phyloP scores from a whole-genome alignment of 2,113 vertebrate genomes.

The Spea multiplicata region DNA sequence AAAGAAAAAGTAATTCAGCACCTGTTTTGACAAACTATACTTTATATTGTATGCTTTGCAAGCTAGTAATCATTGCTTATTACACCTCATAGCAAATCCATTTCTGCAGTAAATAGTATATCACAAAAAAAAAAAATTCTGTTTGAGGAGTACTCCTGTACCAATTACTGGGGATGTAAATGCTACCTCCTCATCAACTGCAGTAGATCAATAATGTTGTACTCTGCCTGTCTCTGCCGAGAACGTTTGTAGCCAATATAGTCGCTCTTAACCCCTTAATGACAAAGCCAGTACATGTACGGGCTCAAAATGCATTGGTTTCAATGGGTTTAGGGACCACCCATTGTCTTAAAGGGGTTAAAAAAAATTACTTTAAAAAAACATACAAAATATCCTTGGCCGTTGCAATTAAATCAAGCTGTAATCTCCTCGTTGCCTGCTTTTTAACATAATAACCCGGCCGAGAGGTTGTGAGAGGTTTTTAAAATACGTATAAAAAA shows the following conservation, averaged over 20 bases:
- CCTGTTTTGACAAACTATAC: no score
- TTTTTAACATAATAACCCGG: conserved; percentile 17
- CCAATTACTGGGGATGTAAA: conserved; percentile 8
- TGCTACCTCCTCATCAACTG: neutral
- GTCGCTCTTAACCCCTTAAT: conserved; percentile 12
- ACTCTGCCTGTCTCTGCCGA: neutral
- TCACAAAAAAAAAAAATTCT: neutral
- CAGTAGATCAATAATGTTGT: conserved; percentile 15
- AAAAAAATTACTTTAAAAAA: conserved; percentile 42
- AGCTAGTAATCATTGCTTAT: no score
- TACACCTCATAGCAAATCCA: neutral
- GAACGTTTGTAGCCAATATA: conserved; percentile 20
- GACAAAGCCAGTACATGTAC: no score
- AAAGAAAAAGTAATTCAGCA: no score
- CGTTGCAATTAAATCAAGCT: conserved; percentile 13
- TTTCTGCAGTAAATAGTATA: neutral
- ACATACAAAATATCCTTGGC: conserved; percentile 15
- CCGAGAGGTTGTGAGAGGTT: conserved; percentile 7
- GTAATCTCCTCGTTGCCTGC: conserved; percentile 3
- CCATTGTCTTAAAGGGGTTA: no score
- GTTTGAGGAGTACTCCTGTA: conserved; percentile 3
- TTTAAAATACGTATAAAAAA: no score
- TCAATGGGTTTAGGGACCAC: no score
- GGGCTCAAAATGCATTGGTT: no score
- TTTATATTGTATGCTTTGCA: no score